Evolutionary conservation across 2,113 vertebrate species (phyloP), one percentile per base, ranked within the genome.

Genomic region (Nettapus auritus): DNA sequence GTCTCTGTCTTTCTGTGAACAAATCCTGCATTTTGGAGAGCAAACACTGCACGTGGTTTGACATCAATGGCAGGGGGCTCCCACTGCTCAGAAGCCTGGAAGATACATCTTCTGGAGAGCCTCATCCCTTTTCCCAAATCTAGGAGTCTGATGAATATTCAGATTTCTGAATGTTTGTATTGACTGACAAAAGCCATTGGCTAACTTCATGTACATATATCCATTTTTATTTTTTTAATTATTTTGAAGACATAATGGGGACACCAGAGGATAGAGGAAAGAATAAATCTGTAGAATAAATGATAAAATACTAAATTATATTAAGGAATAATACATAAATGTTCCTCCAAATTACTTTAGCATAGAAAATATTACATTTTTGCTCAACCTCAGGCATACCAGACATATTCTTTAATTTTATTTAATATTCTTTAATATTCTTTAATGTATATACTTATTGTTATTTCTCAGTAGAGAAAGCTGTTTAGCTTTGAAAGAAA

Each of bases 121-220:
- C n/a, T 82, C 4, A 3, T 86, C 20, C 18, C 22, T 90, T 57
- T 81, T 71, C 42, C 21, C 48, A 93, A 20, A 36, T 63, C 20
- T 63, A 82, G 34, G 36, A 42, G 26, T 57, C 42, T 68, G 36
- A 82, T 84, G 94, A 92, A 73, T 46, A 79, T 56, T 82, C 84
- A 40, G 40, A n/a, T 31, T 94, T 90, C 28, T 83, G 53, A 31
- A 64, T 64, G 21, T 26, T 88, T 89, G 33, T 53, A 64, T 36
- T 63, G 64, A 86, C 52, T 78, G 85, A 78, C 15, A 81, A 84
- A 95, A 88, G 29, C 57, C 10, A 6, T 42, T 78, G 34, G 17
- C 21, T 89, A 90, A 29, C 53, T 60, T 80, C 4, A 38, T 33
- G 12, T 69, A n/a, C 29, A 38, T n/a, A 48, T 9, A 68, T 4